Conservation (phyloP, 2,888 invertebrate species). For the Thymelicus acteon region DNA sequence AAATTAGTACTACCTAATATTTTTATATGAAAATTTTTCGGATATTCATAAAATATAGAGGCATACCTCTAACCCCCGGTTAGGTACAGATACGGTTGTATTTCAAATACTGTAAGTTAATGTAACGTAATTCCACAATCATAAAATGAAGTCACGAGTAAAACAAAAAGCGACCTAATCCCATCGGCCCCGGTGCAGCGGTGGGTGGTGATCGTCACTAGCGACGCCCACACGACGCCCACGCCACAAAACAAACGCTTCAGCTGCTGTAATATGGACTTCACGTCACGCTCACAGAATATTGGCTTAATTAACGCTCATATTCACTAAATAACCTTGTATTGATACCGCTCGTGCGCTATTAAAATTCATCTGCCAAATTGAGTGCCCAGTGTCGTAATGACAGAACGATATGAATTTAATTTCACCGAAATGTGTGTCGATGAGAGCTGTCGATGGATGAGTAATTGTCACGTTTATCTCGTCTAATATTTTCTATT, state of each 20-base stretch:
- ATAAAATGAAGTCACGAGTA: not conserved
- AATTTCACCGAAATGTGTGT: not conserved
- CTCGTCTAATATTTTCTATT: not conserved
- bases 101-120: too few relatives aligned
- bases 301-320: conserved; percentile 11
- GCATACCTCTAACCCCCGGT: too few relatives aligned
- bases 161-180: conserved; percentile 1
- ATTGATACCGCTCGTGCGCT: conserved; percentile 1
- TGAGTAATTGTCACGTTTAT: not conserved
- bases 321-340: conserved; percentile 5
- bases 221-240: conserved; percentile 37
- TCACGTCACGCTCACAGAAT: conserved; percentile 8
- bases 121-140: not conserved
- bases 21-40: too few relatives aligned
- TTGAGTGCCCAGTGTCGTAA: not conserved
- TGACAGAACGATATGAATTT: conserved; percentile 1
- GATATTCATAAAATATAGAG: too few relatives aligned
- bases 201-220: conserved; percentile 43
- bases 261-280: conserved; percentile 13
- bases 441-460: not conserved
- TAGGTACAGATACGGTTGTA: too few relatives aligned
- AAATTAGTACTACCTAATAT: too few relatives aligned
- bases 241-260: conserved; percentile 9
- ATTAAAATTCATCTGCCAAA: not conserved
- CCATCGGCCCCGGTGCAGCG: conserved; percentile 22